These are phyloP conservation scores for Mormyrus iriodes DNA, from an alignment of 2,113 vertebrate genomes.

Conservation along the genomic window DNA sequence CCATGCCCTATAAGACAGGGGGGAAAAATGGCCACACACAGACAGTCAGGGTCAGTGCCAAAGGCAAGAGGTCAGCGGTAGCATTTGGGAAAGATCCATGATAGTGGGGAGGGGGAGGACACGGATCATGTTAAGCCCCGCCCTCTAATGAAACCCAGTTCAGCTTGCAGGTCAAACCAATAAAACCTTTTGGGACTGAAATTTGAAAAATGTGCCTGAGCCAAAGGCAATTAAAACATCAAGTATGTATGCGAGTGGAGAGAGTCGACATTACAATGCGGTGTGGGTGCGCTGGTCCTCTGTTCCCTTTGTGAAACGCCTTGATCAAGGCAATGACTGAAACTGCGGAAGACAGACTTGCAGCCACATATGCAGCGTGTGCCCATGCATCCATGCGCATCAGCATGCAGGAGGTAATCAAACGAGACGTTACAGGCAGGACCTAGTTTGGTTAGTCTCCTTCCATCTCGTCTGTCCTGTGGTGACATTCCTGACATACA, in stretches of 20 bases:
- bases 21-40: constrained; percentile 26
- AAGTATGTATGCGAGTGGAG: not conserved
- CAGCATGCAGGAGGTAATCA: not conserved
- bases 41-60: constrained; percentile 43
- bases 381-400: not conserved
- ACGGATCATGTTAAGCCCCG: constrained; percentile 52
- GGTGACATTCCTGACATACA: constrained; percentile 33
- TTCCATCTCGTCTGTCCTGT: constrained; percentile 29
- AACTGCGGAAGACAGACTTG: not conserved
- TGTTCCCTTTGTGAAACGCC: not conserved
- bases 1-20: not conserved
- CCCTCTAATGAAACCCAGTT: constrained; percentile 32
- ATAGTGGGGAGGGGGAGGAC: constrained; percentile 36
- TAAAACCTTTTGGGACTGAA: not conserved
- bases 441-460: constrained; percentile 7
- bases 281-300: not conserved
- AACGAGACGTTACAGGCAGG: not conserved
- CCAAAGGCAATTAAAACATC: not conserved
- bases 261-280: not conserved
- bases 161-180: constrained; percentile 29
- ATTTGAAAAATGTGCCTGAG: not conserved
- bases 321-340: not conserved
- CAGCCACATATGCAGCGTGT: not conserved
- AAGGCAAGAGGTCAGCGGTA: constrained; percentile 50
- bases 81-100: constrained; percentile 44